These are phyloP conservation scores for Peucedramus taeniatus DNA, from an alignment of 2,113 vertebrate genomes.

Conservation along the genomic window DNA sequence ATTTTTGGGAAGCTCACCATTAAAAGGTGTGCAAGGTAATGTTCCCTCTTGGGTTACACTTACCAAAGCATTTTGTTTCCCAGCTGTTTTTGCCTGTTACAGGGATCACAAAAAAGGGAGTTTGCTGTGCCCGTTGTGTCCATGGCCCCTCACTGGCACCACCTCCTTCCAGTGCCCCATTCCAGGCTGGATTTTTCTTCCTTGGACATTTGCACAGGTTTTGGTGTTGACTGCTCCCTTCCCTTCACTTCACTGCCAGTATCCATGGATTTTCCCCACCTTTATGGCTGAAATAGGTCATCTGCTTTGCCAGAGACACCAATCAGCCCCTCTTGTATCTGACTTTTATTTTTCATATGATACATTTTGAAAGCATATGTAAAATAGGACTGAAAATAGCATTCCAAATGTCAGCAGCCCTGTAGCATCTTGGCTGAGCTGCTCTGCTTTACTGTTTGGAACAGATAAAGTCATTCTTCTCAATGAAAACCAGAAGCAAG, in stretches of 20 bases:
- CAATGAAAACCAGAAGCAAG: not conserved
- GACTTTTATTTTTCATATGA: not conserved
- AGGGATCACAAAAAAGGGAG: not conserved
- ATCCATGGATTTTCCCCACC: not conserved
- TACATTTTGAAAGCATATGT: conserved; percentile 31
- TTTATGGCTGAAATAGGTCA: not conserved
- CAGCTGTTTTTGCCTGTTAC: not conserved
- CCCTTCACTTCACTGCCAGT: not conserved
- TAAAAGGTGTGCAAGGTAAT: not conserved
- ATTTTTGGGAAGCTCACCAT: not conserved
- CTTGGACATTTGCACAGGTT: not conserved
- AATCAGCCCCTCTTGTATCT: not conserved
- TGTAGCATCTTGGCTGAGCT: not conserved
- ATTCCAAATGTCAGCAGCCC: conserved; percentile 13
- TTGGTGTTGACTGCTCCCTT: not conserved
- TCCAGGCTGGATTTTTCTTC: not conserved
- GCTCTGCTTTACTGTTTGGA: not conserved
- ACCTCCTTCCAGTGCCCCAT: not conserved
- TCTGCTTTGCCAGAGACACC: not conserved
- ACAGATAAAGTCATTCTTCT: not conserved
- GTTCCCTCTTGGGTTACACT: not conserved
- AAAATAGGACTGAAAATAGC: conserved; percentile 4
- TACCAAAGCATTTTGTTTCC: not conserved
- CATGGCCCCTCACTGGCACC: not conserved
- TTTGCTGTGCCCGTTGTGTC: not conserved